phyloP scores from a whole-genome alignment of 2,113 vertebrate species.

The Willisornis vidua region DNA sequence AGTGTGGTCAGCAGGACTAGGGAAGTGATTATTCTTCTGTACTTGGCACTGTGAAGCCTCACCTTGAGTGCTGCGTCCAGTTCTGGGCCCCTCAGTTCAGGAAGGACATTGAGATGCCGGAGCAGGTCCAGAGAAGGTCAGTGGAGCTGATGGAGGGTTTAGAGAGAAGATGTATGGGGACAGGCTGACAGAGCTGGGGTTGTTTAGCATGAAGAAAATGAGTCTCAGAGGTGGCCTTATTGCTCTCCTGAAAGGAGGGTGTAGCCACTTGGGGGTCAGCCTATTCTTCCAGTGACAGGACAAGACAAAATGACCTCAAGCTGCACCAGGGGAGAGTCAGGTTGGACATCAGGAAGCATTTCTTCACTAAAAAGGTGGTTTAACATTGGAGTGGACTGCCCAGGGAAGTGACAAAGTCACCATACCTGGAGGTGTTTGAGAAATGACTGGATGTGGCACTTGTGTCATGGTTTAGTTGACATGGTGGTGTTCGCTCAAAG shows the following conservation, averaged over 20 bases:
- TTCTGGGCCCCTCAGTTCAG: not conserved
- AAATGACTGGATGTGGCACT: fast-evolving
- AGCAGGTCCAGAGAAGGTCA: not conserved
- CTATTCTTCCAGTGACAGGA: not conserved
- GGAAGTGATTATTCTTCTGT: fast-evolving
- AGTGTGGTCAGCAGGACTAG: not conserved
- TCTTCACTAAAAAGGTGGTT: not conserved
- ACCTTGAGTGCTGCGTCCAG: not conserved
- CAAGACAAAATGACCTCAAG: not conserved
- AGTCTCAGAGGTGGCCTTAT: not conserved
- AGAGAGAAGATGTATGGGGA: not conserved
- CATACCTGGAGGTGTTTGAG: no score
- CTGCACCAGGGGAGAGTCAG: not conserved
- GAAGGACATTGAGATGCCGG: not conserved
- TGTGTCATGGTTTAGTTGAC: not conserved
- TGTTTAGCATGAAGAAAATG: not conserved
- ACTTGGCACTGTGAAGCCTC: not conserved
- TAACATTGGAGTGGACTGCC: not conserved
- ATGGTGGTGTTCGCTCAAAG: not conserved
- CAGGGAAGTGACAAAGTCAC: not conserved
- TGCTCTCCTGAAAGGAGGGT: not conserved
- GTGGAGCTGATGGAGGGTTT: not conserved
- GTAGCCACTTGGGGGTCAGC: no score
- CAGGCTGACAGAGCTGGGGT: not conserved
- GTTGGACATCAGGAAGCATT: not conserved